Conservation (phyloP, 1,140 invertebrate genomes). For the Coptotermes formosanus region DNA sequence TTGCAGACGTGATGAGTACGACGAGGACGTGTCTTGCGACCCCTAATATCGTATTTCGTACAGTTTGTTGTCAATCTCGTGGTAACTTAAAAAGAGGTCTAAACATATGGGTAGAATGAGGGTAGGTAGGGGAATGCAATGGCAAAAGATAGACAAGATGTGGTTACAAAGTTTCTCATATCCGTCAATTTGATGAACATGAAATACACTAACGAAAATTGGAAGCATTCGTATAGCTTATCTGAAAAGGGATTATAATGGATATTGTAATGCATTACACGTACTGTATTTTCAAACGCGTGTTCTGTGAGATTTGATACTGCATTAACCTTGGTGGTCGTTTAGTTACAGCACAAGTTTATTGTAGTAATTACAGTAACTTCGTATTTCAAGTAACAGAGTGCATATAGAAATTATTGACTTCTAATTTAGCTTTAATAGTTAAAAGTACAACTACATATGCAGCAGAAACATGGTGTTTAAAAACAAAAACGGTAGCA, state of each 20-base stretch:
- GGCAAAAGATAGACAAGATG: neutral
- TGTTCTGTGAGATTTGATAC: too few species aligned
- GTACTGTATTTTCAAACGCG: too few species aligned
- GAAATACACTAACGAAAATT: neutral
- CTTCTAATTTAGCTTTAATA: too few species aligned
- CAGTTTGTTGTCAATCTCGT: neutral
- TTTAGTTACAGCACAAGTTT: too few species aligned
- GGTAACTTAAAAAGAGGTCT: neutral
- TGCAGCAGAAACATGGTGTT: too few species aligned
- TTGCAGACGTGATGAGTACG: neutral
- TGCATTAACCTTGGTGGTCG: too few species aligned
- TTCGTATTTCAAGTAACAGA: too few species aligned
- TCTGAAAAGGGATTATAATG: neutral
- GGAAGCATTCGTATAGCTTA: neutral
- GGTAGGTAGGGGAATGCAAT: neutral
- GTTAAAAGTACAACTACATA: too few species aligned
- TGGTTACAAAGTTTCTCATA: neutral
- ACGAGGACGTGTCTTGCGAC: neutral
- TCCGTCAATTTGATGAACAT: neutral
- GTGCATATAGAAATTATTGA: too few species aligned
- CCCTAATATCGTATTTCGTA: neutral
- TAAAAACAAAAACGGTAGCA: too few species aligned
- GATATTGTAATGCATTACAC: too few species aligned
- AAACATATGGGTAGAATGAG: neutral
- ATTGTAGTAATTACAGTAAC: too few species aligned